Evolutionary conservation across 2,888 invertebrate genomes (phyloP), one percentile per base, ranked within the genome.

Genomic region (Hemaris fuciformis): DNA sequence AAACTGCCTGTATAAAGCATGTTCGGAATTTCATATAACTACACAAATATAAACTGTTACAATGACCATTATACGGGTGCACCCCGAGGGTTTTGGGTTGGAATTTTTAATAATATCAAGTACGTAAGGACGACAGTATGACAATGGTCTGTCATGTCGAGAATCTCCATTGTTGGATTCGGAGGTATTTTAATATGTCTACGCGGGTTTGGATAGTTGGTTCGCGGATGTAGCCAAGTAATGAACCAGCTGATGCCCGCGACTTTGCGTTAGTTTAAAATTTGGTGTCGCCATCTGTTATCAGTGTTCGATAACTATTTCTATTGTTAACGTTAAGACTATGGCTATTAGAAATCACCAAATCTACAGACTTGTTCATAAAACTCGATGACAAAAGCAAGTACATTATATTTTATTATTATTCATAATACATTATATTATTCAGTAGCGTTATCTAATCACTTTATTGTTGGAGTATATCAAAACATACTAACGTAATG

Each of bases 101-200:
- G 86, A 84, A 85, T 85, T 85, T 85, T 86, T 85, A 86, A 81
- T 80, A 81, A 83, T 80, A 84, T 82, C 79, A 76, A 76, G 75
- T 71, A 70, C 67, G 70, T 63, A 67, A 67, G 67, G 67, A 71
- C 73, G 71, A 76, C 73, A 73, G 76, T 78, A 83, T 83, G 75
- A 84, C 85, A 85, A 85, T 82, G 72, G 80, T 63, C 71, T 66
- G 73, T 75, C 74, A 78, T 74, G 80, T 74, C 62, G 72, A 77
- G 83, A 81, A 82, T 83, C 75, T 64, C 81, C 72, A 83, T 85
- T 86, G 85, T 85, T 81, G 79, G 81, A 74, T 71, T 81, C 77
- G 74, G 64, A 72, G 58, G 61, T 61, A 61, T 46, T 45, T 22
- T 57, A 57, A 45, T 57, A 57, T 57, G 53, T 56, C 20, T n/a